A percentile compares a stretch with the other conserved stretches of the same genome.
Evolutionary conservation across 2,888 invertebrate genomes (phyloP).

Genomic region (Platynereis dumerilii): DNA sequence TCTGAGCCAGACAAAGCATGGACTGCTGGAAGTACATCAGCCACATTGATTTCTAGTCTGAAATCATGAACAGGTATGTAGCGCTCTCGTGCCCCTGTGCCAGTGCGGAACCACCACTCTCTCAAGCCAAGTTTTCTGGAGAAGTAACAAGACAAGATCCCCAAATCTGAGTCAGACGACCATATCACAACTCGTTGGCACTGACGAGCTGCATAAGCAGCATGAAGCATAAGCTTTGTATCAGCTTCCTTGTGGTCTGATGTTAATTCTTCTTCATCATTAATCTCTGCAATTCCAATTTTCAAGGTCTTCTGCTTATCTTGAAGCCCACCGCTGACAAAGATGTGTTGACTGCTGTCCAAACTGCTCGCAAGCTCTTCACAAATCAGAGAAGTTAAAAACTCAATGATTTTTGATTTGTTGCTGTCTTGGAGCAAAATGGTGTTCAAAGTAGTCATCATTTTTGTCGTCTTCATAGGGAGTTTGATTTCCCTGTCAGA

Average conservation of each 20-base stretch:
- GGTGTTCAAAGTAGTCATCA: too few relatives aligned
- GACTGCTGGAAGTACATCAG: not conserved
- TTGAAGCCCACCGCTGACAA: too few relatives aligned
- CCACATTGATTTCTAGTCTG: not conserved
- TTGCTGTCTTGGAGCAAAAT: too few relatives aligned
- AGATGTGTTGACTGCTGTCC: too few relatives aligned
- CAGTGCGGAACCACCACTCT: not conserved
- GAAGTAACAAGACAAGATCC: not conserved
- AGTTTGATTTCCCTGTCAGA: too few relatives aligned
- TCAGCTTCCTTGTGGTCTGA: not conserved
- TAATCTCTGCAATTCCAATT: too few relatives aligned
- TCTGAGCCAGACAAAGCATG: slow-evolving; percentile 1
- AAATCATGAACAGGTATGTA: not conserved
- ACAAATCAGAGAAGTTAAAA: too few relatives aligned
- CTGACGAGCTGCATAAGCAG: not conserved
- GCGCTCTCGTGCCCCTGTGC: not conserved
- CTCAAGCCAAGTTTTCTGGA: not conserved
- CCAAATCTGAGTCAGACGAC: not conserved
- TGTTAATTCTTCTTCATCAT: not conserved
- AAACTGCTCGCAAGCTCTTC: too few relatives aligned
- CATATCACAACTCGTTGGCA: not conserved
- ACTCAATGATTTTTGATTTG: too few relatives aligned
- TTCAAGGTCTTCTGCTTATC: too few relatives aligned
- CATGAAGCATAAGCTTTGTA: not conserved
- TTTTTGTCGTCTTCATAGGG: too few relatives aligned